Conservation (phyloP, 2,113 vertebrate genomes). For the Bucco capensis region DNA sequence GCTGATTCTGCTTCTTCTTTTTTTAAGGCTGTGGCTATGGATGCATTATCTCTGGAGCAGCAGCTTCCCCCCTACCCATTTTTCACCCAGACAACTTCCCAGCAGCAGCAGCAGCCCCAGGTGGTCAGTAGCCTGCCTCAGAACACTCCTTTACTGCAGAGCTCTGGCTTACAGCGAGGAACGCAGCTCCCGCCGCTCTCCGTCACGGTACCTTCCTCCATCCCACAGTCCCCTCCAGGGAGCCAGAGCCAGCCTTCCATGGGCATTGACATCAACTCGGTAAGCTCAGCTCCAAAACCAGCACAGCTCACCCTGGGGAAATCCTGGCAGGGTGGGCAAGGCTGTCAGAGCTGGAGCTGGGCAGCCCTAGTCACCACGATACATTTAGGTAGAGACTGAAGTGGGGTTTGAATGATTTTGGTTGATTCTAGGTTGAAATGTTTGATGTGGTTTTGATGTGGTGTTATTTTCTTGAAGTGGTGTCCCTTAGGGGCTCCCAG, state of each 20-base stretch:
- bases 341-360: rapidly evolving
- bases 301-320: rapidly evolving
- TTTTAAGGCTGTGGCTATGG: slow-evolving; percentile 82
- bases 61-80: slow-evolving; percentile 91
- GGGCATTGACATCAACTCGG: slow-evolving; percentile 89
- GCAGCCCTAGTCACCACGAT: rapidly evolving
- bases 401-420: neutral
- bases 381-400: neutral
- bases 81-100: slow-evolving; percentile 85
- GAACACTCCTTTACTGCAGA: slow-evolving; percentile 71
- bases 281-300: slow-evolving; percentile 71
- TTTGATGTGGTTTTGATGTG: neutral
- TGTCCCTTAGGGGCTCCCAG: neutral
- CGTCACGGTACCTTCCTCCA: slow-evolving; percentile 79
- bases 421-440: neutral
- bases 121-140: slow-evolving; percentile 84
- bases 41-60: slow-evolving; percentile 89
- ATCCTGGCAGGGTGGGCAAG: rapidly evolving
- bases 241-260: slow-evolving; percentile 83
- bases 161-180: slow-evolving; percentile 79
- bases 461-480: rapidly evolving
- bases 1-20: neutral
- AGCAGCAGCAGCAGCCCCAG: slow-evolving; percentile 79
- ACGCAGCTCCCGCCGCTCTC: slow-evolving; percentile 82
- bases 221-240: slow-evolving; percentile 83